Percentiles rank a stretch among this genome's conserved stretches.
These are phyloP conservation scores for Gambusia yucatana DNA, from an alignment of 2,797 vertebrate species.

Conservation along the genomic window DNA sequence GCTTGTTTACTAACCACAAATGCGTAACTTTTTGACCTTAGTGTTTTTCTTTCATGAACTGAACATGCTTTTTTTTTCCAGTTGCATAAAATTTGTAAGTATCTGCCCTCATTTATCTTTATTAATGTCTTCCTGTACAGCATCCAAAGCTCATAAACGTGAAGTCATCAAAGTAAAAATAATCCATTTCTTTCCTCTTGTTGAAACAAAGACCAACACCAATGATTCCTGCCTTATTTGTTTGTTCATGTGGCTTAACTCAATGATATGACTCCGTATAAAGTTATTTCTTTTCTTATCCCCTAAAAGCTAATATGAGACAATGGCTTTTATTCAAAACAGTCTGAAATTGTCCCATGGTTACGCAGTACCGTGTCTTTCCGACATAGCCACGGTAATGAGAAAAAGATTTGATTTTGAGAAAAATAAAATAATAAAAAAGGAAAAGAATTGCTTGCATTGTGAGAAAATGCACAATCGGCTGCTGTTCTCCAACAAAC, in stretches of 20 bases:
- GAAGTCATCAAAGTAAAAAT: conserved; percentile 11
- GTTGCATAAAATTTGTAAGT: conserved; percentile 39
- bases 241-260: conserved; percentile 32
- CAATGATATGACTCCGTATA: conserved; percentile 8
- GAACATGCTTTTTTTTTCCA: conserved; percentile 40
- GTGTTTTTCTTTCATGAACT: conserved; percentile 34
- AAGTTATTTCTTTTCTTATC: conserved; percentile 2
- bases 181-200: conserved; percentile 9
- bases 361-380: conserved; percentile 48
- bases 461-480: conserved; percentile 43
- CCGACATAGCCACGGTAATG: conserved; percentile 49
- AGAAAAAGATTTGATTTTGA: conserved; percentile 72
- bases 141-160: conserved; percentile 16
- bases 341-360: conserved; percentile 29
- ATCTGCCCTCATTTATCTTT: conserved; percentile 26
- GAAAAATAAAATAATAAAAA: neutral
- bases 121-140: conserved; percentile 19
- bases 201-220: conserved; percentile 9
- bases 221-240: conserved; percentile 13
- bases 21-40: conserved; percentile 19
- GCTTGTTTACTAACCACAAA: conserved; percentile 33
- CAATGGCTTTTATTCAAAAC: conserved; percentile 46
- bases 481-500: conserved; percentile 32
- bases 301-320: conserved; percentile 39
- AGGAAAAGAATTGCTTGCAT: conserved; percentile 42